A percentile compares a stretch with the other conserved stretches of the same genome.
Conservation (phyloP, 2,113 vertebrate genomes). For the Esox niger region DNA sequence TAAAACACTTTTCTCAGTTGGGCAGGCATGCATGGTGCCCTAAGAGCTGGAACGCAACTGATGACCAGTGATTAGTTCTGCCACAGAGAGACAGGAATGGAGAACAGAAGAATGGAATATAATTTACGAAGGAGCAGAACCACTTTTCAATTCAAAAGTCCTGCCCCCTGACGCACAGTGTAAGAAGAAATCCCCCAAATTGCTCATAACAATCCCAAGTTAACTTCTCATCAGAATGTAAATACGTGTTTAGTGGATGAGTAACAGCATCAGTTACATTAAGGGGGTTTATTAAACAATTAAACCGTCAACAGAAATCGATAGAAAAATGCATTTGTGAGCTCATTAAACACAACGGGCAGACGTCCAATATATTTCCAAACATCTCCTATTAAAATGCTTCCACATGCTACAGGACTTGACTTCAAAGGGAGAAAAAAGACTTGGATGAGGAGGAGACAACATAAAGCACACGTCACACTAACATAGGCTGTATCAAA, state of each 20-base stretch:
- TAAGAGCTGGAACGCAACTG: conserved; percentile 70
- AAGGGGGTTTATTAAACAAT: conserved; percentile 25
- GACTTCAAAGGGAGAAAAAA: conserved; percentile 24
- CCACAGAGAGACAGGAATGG: conserved; percentile 27
- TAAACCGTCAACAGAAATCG: conserved; percentile 16
- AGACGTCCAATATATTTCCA: conserved; percentile 8
- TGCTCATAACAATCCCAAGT: neutral
- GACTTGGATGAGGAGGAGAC: conserved; percentile 1
- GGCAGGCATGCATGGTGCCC: conserved; percentile 58
- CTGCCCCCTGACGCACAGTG: neutral
- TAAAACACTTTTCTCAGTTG: conserved; percentile 64
- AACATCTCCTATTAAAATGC: conserved; percentile 14
- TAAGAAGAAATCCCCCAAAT: neutral
- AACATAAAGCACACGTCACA: conserved; percentile 31
- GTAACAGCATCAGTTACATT: neutral
- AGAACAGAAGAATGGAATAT: conserved; percentile 13
- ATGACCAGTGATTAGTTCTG: conserved; percentile 63
- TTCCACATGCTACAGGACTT: conserved; percentile 21
- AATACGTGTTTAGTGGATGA: neutral
- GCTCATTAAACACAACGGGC: conserved; percentile 33
- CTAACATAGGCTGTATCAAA: conserved; percentile 7
- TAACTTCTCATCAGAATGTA: neutral
- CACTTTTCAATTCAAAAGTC: conserved; percentile 20
- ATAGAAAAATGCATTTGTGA: conserved; percentile 37
- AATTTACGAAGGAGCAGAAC: conserved; percentile 36